phyloP scores from a whole-genome alignment of 2,113 vertebrate species.

The Diglossa brunneiventris region DNA sequence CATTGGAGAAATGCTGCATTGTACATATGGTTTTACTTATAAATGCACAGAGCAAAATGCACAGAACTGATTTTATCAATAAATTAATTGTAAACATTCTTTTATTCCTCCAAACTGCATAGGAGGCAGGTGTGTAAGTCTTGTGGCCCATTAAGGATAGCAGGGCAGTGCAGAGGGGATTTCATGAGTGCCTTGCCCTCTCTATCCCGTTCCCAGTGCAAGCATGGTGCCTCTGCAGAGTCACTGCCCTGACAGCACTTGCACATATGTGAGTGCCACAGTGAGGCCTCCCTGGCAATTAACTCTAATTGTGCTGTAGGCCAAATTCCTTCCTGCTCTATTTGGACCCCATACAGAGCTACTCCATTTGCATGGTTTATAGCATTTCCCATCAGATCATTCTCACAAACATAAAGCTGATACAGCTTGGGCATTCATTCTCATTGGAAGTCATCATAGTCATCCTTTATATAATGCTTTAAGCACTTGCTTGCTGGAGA shows the following conservation, averaged over 20 bases:
- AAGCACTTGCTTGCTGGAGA: slow-evolving; percentile 40
- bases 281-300: slow-evolving; percentile 37
- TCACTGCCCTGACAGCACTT: background rate
- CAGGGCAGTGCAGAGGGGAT: background rate
- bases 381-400: slow-evolving; percentile 48
- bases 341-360: slow-evolving; percentile 55
- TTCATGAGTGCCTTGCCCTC: background rate
- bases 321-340: slow-evolving; percentile 51
- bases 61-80: background rate
- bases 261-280: slow-evolving; percentile 23
- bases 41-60: background rate
- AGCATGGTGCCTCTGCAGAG: background rate
- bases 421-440: slow-evolving; percentile 33
- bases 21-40: fast-evolving
- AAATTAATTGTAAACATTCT: background rate
- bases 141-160: background rate
- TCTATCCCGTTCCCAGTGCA: background rate
- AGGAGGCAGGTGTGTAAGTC: background rate
- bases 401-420: slow-evolving; percentile 44
- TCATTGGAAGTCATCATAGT: slow-evolving; percentile 44
- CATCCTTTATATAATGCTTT: slow-evolving; percentile 29
- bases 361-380: slow-evolving; percentile 21
- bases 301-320: slow-evolving; percentile 50
- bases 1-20: background rate
- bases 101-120: background rate